Percentiles rank a stretch among this genome's conserved stretches.
Conservation (phyloP, 2,113 vertebrate genomes). For the Mustela nigripes region DNA sequence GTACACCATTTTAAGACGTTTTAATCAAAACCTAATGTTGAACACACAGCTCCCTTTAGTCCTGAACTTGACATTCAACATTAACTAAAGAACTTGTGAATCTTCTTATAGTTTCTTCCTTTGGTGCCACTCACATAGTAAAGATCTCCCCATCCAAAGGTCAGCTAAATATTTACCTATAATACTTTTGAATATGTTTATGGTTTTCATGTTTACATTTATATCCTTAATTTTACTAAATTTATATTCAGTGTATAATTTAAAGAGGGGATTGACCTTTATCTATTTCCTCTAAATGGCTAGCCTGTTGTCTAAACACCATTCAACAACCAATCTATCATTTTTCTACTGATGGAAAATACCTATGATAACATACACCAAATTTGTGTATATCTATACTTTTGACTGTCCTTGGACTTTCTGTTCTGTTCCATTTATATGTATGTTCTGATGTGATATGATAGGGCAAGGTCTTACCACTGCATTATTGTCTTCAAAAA, state of each 20-base stretch:
- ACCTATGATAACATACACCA: not conserved
- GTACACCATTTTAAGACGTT: not conserved
- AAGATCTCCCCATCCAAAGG: not conserved
- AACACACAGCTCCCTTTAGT: not conserved
- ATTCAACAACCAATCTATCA: not conserved
- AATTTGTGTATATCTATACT: not conserved
- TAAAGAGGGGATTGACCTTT: not conserved
- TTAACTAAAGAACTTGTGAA: not conserved
- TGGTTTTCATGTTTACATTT: not conserved
- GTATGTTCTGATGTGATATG: not conserved
- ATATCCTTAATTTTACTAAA: not conserved
- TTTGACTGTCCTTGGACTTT: not conserved
- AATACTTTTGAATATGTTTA: not conserved
- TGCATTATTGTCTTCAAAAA: not conserved
- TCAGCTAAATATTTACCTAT: not conserved
- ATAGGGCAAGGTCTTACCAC: not conserved
- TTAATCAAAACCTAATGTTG: no score
- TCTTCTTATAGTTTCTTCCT: not conserved
- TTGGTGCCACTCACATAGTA: not conserved
- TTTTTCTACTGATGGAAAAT: not conserved
- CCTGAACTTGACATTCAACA: not conserved
- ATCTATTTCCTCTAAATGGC: not conserved
- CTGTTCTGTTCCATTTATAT: not conserved
- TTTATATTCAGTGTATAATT: not conserved
- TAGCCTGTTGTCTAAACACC: not conserved